These are phyloP conservation scores for Leguminivora glycinivorella DNA, from an alignment of 1,140 invertebrate genomes.

Conservation along the genomic window DNA sequence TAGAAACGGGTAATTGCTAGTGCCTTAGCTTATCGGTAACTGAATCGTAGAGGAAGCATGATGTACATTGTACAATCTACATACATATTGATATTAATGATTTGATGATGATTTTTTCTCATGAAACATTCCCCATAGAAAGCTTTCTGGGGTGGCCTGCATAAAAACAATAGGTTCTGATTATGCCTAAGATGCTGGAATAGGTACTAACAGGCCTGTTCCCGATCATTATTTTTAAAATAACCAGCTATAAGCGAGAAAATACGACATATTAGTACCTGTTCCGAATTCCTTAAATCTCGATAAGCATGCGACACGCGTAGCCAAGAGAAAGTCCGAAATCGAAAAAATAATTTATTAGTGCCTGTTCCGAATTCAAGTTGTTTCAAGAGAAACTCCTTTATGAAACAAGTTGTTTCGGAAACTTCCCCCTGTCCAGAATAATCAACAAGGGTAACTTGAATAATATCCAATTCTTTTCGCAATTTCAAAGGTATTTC, in stretches of 20 bases:
- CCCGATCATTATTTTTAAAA: no score
- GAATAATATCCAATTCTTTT: conserved; percentile 26
- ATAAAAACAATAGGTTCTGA: no score
- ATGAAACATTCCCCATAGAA: no score
- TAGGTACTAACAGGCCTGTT: no score
- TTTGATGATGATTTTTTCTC: background rate
- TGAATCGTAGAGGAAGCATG: background rate
- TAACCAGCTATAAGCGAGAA: background rate
- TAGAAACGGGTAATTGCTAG: background rate
- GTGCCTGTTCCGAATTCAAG: no score
- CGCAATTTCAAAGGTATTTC: conserved; percentile 19
- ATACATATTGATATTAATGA: no score
- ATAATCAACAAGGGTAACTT: conserved; percentile 27
- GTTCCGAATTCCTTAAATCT: background rate
- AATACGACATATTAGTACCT: background rate
- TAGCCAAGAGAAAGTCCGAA: conserved; percentile 1
- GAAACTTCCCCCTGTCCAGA: conserved; percentile 28
- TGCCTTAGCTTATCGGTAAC: background rate
- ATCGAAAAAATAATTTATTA: no score
- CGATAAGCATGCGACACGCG: background rate
- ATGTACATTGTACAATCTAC: no score
- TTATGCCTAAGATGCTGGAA: no score
- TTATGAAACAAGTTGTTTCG: conserved; percentile 75
- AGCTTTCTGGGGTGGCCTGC: no score
- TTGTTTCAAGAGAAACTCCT: no score